Evolutionary conservation across 2,888 invertebrate genomes (phyloP).

Genomic region (Epinotia nisella): DNA sequence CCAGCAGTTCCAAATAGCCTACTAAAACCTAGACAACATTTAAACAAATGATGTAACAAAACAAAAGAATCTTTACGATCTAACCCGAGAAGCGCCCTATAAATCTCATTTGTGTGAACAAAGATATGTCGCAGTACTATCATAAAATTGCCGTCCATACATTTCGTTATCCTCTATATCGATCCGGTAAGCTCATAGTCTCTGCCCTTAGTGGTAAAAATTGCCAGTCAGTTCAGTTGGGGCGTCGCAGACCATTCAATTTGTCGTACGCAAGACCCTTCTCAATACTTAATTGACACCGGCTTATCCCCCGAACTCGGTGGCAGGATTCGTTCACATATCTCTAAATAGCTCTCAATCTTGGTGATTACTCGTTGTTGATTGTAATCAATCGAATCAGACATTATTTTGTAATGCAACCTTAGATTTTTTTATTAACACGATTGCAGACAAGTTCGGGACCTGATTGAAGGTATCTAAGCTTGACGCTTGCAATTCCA

Average conservation of each 20-base stretch:
- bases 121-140: constrained; percentile 39
- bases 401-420: too few relatives aligned
- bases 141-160: constrained; percentile 41
- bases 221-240: constrained; percentile 68
- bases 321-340: constrained; percentile 75
- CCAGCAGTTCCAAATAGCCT: background rate
- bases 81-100: constrained; percentile 7
- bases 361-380: constrained; percentile 45
- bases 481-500: too few relatives aligned
- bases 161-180: constrained; percentile 42
- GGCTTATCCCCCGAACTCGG: constrained; percentile 77
- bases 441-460: too few relatives aligned
- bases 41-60: background rate
- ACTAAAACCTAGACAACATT: background rate
- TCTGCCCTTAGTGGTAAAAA: constrained; percentile 72
- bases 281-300: constrained; percentile 82
- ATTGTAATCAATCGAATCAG: constrained; percentile 11
- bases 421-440: too few relatives aligned
- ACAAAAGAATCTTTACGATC: constrained; percentile 25
- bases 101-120: constrained; percentile 38
- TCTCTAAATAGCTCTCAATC: constrained; percentile 51
- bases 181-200: constrained; percentile 64
- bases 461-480: too few relatives aligned
- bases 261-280: constrained; percentile 76
- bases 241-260: constrained; percentile 74